phyloP scores from a whole-genome alignment of 2,888 invertebrate species.

The Plagodis pulveraria region DNA sequence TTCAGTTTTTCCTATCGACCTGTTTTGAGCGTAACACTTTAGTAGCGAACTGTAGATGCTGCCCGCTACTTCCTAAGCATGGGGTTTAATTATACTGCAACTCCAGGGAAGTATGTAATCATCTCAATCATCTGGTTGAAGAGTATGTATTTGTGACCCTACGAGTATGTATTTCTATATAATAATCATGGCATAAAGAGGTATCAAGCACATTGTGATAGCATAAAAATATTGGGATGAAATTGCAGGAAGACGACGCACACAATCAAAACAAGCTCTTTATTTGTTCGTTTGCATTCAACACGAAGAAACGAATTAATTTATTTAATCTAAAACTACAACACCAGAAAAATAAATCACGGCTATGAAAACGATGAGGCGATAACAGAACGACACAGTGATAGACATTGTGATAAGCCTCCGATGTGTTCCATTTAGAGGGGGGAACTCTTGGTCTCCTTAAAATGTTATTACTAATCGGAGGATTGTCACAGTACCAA shows the following conservation, averaged over 20 bases:
- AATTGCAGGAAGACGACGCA: background rate
- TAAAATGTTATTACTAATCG: conserved; percentile 29
- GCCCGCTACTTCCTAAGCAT: too few species aligned
- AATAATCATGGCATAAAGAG: too few species aligned
- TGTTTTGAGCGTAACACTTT: too few species aligned
- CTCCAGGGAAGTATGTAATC: too few species aligned
- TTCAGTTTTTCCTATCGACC: too few species aligned
- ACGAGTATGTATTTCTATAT: too few species aligned
- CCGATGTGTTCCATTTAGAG: conserved; percentile 33
- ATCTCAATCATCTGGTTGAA: too few species aligned
- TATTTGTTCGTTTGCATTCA: background rate
- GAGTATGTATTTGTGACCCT: too few species aligned
- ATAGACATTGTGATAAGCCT: conserved; percentile 47
- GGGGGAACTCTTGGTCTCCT: conserved; percentile 19
- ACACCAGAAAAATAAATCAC: conserved; percentile 44
- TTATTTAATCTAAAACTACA: conserved; percentile 40
- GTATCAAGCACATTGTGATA: too few species aligned
- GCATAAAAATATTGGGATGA: too few species aligned
- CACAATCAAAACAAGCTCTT: background rate
- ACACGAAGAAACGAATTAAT: conserved; percentile 1
- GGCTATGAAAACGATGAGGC: conserved; percentile 38
- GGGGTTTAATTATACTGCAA: too few species aligned
- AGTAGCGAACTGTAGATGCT: too few species aligned
- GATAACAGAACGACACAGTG: conserved; percentile 32
- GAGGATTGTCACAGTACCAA: conserved; percentile 46